Evolutionary conservation across 2,797 vertebrate genomes (phyloP).

Genomic region (Eutrigla gurnardus): DNA sequence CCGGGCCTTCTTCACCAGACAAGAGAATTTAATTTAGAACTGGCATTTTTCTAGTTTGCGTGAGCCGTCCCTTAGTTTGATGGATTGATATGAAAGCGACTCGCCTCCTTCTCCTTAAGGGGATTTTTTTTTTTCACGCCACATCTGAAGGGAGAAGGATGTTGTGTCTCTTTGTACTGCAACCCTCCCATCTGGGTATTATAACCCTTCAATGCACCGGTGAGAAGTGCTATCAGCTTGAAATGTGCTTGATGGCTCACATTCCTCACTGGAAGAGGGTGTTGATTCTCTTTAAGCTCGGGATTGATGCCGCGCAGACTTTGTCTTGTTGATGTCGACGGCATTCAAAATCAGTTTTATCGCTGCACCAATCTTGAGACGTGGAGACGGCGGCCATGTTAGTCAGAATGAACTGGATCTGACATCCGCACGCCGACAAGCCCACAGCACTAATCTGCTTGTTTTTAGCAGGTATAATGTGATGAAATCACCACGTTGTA

Average conservation of each 20-base stretch:
- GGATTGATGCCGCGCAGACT: constrained; percentile 12
- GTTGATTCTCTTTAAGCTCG: constrained; percentile 36
- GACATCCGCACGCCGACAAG: background rate
- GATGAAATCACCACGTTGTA: too few species aligned
- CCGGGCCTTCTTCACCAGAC: constrained; percentile 59
- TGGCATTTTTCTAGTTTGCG: constrained; percentile 56
- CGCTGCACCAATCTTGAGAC: constrained; percentile 16
- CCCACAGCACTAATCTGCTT: background rate
- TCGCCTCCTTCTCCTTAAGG: constrained; percentile 36
- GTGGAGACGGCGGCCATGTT: background rate
- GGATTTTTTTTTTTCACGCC: constrained; percentile 26
- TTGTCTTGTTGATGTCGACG: constrained; percentile 49
- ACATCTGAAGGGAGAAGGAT: constrained; percentile 47
- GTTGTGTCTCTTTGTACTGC: constrained; percentile 50
- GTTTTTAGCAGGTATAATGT: background rate
- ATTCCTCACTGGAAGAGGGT: constrained; percentile 42
- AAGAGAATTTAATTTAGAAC: constrained; percentile 68
- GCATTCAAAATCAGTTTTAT: constrained; percentile 40
- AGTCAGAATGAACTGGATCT: background rate
- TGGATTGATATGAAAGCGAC: constrained; percentile 65
- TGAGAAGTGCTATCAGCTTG: constrained; percentile 47
- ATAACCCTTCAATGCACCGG: constrained; percentile 51
- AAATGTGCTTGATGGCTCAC: constrained; percentile 54
- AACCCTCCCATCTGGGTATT: constrained; percentile 51
- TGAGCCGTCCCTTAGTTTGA: constrained; percentile 51